Evolutionary conservation across 2,113 vertebrate species (phyloP), one percentile per base, ranked within the genome.

Genomic region (Hippocampus mohnikei): DNA sequence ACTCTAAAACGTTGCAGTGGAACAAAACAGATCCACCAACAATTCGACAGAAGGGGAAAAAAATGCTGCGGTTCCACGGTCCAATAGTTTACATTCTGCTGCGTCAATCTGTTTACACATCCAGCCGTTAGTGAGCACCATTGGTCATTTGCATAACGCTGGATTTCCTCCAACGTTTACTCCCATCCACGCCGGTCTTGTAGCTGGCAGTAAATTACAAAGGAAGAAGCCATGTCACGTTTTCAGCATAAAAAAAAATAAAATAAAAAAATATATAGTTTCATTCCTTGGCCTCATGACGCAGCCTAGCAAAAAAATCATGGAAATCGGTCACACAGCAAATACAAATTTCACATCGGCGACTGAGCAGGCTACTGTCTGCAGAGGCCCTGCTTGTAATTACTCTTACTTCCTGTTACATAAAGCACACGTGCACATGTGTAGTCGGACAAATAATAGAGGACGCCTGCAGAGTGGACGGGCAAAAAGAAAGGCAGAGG

Each of bases 391-490:
- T 46, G 63, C 42, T 65, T 48, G 12, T 46, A 46, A 65, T 65
- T 48, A 27, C 63, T 67, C 66, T 7, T 37, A 67, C 25, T 15
- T 67, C 65, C 48, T 67, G 66, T 52, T 67, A 52, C 33, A n/a
- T 67, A 53, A 67, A 67, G 20, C 65, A 21, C 53, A 53, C 53
- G 37, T 46, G 75, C 40, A 53, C 42, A 66, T 55, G 52, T 6
- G 42, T 46, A 29, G 55, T 18, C 20, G 18, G 20, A 60, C 65
- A n/a, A 67, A 64, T 41, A 70, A 74, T 63, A 66, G 65, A 27
- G 56, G 46, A 33, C 78, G 73, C 69, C 79, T 59, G 69, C 59
- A 58, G 70, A 69, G 80, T 67, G 50, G 33, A 74, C 21, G 15
- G 69, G 58, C 29, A 40, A 55, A 71, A 81, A 68, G 42, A 61